Conservation (phyloP, 2,113 vertebrate genomes). For the Anoplopoma fimbria region DNA sequence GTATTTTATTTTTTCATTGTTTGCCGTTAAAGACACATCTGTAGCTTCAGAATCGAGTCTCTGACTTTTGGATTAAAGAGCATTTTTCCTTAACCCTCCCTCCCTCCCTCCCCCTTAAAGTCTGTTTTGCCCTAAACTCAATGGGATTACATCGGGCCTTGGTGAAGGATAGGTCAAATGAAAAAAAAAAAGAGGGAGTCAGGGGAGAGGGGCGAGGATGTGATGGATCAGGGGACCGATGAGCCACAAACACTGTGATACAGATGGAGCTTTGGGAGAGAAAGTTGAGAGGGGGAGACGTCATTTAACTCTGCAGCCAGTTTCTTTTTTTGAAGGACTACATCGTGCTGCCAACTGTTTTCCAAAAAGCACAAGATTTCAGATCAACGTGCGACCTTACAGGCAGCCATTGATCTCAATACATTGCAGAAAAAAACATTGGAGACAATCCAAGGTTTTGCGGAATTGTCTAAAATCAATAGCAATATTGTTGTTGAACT, state of each 20-base stretch:
- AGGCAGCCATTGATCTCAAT: neutral
- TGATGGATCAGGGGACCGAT: conserved; percentile 56
- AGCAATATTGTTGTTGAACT: neutral
- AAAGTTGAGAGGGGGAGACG: neutral
- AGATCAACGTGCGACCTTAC: neutral
- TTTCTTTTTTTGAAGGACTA: neutral
- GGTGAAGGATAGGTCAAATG: conserved; percentile 73
- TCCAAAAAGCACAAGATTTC: neutral
- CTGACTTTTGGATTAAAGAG: conserved; percentile 37
- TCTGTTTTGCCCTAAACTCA: conserved; percentile 67
- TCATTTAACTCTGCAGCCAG: neutral
- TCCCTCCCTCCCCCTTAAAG: conserved; percentile 77
- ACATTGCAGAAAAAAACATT: neutral
- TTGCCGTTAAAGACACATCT: neutral
- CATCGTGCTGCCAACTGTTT: neutral
- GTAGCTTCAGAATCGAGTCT: conserved; percentile 24
- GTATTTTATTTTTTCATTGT: neutral
- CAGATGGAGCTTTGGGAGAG: conserved; percentile 4
- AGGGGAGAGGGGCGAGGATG: conserved; percentile 33
- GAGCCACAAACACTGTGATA: conserved; percentile 29
- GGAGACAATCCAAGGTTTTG: neutral
- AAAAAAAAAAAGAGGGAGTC: conserved; percentile 15
- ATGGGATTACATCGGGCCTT: conserved; percentile 65
- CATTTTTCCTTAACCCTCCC: conserved; percentile 35
- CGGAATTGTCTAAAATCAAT: neutral